Evolutionary conservation across 2,113 vertebrate genomes (phyloP).

Genomic region (Osmerus mordax): DNA sequence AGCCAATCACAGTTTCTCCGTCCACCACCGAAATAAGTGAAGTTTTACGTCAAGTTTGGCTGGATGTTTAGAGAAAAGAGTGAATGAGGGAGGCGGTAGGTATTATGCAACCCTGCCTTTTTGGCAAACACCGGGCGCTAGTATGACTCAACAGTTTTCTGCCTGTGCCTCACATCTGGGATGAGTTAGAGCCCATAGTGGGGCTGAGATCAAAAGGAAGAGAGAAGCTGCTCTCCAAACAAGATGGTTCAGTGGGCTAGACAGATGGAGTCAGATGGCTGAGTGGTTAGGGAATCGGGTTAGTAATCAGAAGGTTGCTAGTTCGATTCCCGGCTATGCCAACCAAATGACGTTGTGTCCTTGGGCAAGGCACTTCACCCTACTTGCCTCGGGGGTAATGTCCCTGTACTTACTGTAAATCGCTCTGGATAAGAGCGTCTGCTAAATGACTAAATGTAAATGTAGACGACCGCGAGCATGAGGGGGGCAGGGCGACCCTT

Average conservation of each 20-base stretch:
- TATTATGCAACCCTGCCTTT: slow-evolving; percentile 34
- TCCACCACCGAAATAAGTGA: neutral
- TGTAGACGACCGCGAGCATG: neutral
- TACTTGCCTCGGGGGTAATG: too few species aligned
- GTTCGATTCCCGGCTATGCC: too few species aligned
- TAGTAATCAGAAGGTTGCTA: too few species aligned
- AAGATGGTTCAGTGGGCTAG: slow-evolving; percentile 47
- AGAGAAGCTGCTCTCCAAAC: slow-evolving; percentile 22
- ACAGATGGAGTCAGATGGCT: too few species aligned
- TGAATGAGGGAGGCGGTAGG: neutral
- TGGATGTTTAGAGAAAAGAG: slow-evolving; percentile 1
- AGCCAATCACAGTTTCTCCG: neutral
- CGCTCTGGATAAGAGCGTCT: too few species aligned
- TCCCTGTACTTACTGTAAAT: too few species aligned
- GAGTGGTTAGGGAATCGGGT: too few species aligned
- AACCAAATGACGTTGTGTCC: too few species aligned
- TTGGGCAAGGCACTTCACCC: too few species aligned
- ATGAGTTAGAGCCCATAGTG: slow-evolving; percentile 37
- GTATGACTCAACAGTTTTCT: slow-evolving; percentile 62
- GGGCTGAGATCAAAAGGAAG: slow-evolving; percentile 20
- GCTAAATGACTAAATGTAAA: too few species aligned
- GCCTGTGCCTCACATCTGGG: slow-evolving; percentile 62
- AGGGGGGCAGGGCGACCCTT: neutral
- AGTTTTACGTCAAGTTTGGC: neutral
- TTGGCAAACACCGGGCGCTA: slow-evolving; percentile 21